These are phyloP conservation scores for Gymnoscopelus braueri DNA, from an alignment of 2,797 vertebrate genomes.

Conservation along the genomic window DNA sequence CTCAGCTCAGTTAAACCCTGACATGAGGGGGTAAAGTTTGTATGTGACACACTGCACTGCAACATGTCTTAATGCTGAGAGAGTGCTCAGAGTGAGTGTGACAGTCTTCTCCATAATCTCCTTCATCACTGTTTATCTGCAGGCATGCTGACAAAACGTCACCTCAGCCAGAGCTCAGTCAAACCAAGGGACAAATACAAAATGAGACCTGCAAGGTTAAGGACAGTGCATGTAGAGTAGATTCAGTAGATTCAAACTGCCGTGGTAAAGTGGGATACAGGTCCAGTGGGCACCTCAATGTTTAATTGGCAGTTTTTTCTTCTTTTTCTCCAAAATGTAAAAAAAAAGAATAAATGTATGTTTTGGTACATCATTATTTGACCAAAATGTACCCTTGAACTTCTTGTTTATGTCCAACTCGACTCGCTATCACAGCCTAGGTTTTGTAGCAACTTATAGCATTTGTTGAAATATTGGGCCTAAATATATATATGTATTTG, in stretches of 20 bases:
- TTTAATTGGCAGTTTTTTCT: no score
- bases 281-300: no score
- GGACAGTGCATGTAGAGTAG: background rate
- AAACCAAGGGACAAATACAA: background rate
- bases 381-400: no score
- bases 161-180: background rate
- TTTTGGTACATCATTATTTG: no score
- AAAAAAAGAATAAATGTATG: no score
- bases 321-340: no score
- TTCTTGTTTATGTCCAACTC: no score
- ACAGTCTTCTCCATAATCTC: slow-evolving; percentile 7
- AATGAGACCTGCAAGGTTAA: background rate
- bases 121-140: slow-evolving; percentile 14
- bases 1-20: slow-evolving; percentile 39
- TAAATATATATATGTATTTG: no score
- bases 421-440: no score
- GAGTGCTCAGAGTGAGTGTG: slow-evolving; percentile 13
- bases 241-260: background rate
- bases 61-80: slow-evolving; percentile 29
- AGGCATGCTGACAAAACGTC: background rate
- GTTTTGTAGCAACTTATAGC: no score
- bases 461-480: no score
- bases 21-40: slow-evolving; percentile 54
- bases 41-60: slow-evolving; percentile 46
- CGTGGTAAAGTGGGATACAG: no score